Base-by-base conservation (phyloP, 2,797 vertebrate genomes). In the Schizopygopsis pylzovi region DNA sequence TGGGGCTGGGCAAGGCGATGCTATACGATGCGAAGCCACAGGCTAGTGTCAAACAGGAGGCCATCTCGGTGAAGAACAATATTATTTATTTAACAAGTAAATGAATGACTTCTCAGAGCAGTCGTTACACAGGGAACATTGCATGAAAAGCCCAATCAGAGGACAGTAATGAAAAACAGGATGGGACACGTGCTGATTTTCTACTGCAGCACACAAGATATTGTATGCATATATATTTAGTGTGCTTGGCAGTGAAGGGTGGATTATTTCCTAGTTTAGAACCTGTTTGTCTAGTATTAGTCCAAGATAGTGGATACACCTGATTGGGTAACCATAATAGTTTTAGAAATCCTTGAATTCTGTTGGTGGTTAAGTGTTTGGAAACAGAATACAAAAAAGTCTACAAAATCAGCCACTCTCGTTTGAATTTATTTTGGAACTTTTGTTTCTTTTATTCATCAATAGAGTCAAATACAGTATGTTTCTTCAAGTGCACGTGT, bases 1-100 rank as follows among this genome's bases (percentile, higher is more conserved):
- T 59, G 79, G 83, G 84, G 70, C 81, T 25, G 75, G 86, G 41
- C 18, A 59, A 65, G 88, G 49, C 93, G 4, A 22, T 73, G 68
- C 63, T 68, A 70, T 72, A 72, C 16, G 90, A 92, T 94, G 91
- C 86, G 89, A 91, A 89, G 39, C 41, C 28, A n/a, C 28, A 52
- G 81, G 41, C 45, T 80, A 47, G 52, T 52, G 77, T 85, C 43
- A 63, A 61, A 22, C 54, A 65, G 8, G 4, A 45, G 85, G 65
- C 67, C n/a, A 41, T 84, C 33, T 88, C 61, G 37, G 11, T 9
- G 0, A 56, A 12, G 13, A 33, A 67, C 28, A 20, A 6, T 83
- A 49, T 67, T 76, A 39, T 83, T 83, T 39, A 28, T 45, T 28
- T 65, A 49, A 47, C 41, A 83, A 82, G 37, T 45, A 52, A 82